Percentiles rank a stretch among this genome's conserved stretches.
Conservation (phyloP, 1,140 invertebrate genomes). For the Himalopsyche phryganea region DNA sequence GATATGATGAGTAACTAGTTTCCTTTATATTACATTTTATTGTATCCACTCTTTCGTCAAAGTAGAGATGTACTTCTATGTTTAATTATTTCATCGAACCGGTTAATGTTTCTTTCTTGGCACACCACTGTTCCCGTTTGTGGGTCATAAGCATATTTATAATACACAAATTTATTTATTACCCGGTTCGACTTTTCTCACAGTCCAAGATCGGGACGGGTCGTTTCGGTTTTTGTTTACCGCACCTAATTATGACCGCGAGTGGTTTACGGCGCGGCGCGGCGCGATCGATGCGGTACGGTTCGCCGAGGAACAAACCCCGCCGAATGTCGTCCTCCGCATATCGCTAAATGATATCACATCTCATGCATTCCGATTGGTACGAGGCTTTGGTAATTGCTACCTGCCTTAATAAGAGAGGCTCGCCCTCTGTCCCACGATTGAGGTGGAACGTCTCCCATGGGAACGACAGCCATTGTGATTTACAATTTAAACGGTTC, state of each 20-base stretch:
- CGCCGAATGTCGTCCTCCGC: not conserved
- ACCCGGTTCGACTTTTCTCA: not conserved
- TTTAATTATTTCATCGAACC: too few relatives aligned
- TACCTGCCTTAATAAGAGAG: constrained; percentile 7
- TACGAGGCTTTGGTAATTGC: constrained; percentile 11
- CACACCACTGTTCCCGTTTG: not conserved
- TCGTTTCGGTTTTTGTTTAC: constrained; percentile 19
- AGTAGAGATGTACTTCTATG: too few relatives aligned
- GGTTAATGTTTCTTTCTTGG: too few relatives aligned
- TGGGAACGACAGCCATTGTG: not conserved
- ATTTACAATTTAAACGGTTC: too few relatives aligned
- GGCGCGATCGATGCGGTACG: too few relatives aligned
- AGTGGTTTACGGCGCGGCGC: constrained; percentile 21
- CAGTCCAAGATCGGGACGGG: not conserved
- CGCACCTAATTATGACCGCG: constrained; percentile 25
- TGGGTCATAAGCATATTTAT: not conserved
- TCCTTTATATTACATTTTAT: too few relatives aligned
- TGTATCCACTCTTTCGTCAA: too few relatives aligned
- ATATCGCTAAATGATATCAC: constrained; percentile 6
- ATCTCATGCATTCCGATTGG: constrained; percentile 3
- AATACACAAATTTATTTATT: constrained; percentile 6
- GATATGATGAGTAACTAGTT: too few relatives aligned
- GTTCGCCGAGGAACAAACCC: too few relatives aligned
- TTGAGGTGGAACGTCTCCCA: not conserved
- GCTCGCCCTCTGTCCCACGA: constrained; percentile 7